A percentile compares a stretch with the other conserved stretches of the same genome.
Evolutionary conservation across 2,888 invertebrate species (phyloP).

Genomic region (Spatulosminthurus flaviceps): DNA sequence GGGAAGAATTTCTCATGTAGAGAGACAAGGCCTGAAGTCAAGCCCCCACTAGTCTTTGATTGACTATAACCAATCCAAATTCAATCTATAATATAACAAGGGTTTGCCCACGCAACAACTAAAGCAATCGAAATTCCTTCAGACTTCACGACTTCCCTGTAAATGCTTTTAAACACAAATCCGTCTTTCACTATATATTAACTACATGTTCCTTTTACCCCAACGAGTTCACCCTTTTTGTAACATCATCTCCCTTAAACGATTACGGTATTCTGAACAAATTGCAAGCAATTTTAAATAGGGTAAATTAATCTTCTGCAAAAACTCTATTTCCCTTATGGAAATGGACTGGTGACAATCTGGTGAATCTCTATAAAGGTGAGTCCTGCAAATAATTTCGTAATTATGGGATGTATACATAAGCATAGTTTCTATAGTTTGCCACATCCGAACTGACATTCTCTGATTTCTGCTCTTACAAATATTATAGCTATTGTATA

Average conservation of each 20-base stretch:
- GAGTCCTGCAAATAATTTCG: neutral
- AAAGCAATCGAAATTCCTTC: slow-evolving; percentile 42
- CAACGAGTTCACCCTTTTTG: too few relatives aligned
- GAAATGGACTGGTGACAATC: too few relatives aligned
- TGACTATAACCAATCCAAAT: slow-evolving; percentile 47
- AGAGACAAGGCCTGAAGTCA: slow-evolving; percentile 33
- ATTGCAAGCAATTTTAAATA: too few relatives aligned
- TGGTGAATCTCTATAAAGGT: too few relatives aligned
- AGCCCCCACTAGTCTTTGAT: slow-evolving; percentile 44
- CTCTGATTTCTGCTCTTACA: too few relatives aligned
- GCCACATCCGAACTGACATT: neutral
- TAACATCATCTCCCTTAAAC: too few relatives aligned
- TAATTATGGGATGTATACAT: neutral
- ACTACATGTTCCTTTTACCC: neutral
- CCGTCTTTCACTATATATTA: neutral
- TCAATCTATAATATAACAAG: slow-evolving; percentile 43
- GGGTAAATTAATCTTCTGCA: too few relatives aligned
- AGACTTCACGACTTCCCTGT: neutral
- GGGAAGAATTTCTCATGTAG: slow-evolving; percentile 38
- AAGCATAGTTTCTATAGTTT: too few relatives aligned
- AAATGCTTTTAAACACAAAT: slow-evolving; percentile 7
- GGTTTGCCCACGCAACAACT: slow-evolving; percentile 41
- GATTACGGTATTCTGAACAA: too few relatives aligned
- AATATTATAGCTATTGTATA: too few relatives aligned
- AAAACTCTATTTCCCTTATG: too few relatives aligned